Evolutionary conservation across 2,888 invertebrate species (phyloP).

Genomic region (Tortrix viridana): DNA sequence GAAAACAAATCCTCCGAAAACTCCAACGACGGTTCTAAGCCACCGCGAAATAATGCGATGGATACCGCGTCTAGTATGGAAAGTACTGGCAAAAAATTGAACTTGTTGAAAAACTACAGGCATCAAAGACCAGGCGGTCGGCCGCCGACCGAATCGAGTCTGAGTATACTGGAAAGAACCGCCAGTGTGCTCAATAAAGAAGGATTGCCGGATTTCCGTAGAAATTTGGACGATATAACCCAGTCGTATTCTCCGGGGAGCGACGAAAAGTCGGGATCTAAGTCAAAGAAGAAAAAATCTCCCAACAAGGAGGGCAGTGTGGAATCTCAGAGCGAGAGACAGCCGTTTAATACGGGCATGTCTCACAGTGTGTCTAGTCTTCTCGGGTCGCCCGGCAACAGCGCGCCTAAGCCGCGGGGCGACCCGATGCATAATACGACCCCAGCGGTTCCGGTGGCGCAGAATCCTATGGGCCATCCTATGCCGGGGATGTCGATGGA

Average conservation of each 20-base stretch:
- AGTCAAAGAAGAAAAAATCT: constrained; percentile 75
- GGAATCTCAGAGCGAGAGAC: constrained; percentile 60
- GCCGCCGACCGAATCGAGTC: constrained; percentile 70
- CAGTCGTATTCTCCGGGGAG: constrained; percentile 76
- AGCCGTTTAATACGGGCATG: constrained; percentile 56
- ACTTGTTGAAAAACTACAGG: constrained; percentile 77
- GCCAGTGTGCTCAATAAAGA: constrained; percentile 74
- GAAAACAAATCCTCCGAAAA: constrained; percentile 60
- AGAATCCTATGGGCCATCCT: constrained; percentile 42
- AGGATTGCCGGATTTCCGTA: constrained; percentile 76
- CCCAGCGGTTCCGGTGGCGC: constrained; percentile 53
- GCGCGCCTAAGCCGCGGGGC: constrained; percentile 47
- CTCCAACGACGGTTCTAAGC: constrained; percentile 45
- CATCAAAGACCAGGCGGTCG: constrained; percentile 70
- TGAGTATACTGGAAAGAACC: constrained; percentile 74
- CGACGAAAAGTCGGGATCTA: constrained; percentile 64
- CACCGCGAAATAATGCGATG: constrained; percentile 39
- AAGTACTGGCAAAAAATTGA: constrained; percentile 70
- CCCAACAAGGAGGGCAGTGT: constrained; percentile 61
- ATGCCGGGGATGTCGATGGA: constrained; percentile 49
- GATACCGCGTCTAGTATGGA: constrained; percentile 45
- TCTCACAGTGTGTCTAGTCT: constrained; percentile 77
- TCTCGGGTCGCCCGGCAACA: constrained; percentile 54
- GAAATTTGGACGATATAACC: constrained; percentile 78
- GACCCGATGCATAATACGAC: constrained; percentile 48